Base-by-base conservation (phyloP, 1,140 invertebrate genomes). In the Anthonomus grandis region DNA sequence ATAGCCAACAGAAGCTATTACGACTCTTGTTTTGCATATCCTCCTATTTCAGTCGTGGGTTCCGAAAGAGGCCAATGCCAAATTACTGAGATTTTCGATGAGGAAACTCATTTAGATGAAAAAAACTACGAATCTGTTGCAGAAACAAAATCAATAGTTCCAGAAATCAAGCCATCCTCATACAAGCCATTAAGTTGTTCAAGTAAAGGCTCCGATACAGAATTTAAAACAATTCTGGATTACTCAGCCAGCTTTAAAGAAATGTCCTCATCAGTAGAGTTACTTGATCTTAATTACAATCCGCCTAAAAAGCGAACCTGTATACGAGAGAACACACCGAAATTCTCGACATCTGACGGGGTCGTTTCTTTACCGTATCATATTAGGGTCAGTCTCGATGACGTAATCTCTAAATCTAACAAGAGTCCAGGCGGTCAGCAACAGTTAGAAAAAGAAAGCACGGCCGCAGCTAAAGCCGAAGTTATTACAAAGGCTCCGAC, bases 221-320 rank as follows among this genome's bases (percentile, higher is more conserved):
- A 34, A 34, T 4, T 48, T 10, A 48, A 48, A 34, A 48, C 25
- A 5, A 48, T 48, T 18, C 21, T 48, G 5, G n/a, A 48, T 17
- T 34, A 48, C n/a, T 15, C n/a, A 4, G 23, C 4, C 22, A n/a
- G 2, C 9, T 48, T 2, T 27, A 31, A 48, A 12, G 13, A n/a
- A n/a, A n/a, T n/a, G n/a, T n/a, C n/a, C n/a, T 51, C 48, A n/a
- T 15, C 50, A 36, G n/a, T 13, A 4, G 50, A 53, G 8, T 18
- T 53, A 13, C 9, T 45, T 2, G 52, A 55, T 10, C 13, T 55
- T 15, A 55, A 55, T 37, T 55, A 55, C 19, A 55, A 55, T 46
- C 52, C 52, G 1, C 52, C 52, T n/a, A 55, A 55, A 22, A 55
- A 55, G 21, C 45, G 24, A 19, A n/a, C 17, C 2, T 55, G 52